phyloP scores from a whole-genome alignment of 2,888 invertebrate species.

The Anorthoa munda region DNA sequence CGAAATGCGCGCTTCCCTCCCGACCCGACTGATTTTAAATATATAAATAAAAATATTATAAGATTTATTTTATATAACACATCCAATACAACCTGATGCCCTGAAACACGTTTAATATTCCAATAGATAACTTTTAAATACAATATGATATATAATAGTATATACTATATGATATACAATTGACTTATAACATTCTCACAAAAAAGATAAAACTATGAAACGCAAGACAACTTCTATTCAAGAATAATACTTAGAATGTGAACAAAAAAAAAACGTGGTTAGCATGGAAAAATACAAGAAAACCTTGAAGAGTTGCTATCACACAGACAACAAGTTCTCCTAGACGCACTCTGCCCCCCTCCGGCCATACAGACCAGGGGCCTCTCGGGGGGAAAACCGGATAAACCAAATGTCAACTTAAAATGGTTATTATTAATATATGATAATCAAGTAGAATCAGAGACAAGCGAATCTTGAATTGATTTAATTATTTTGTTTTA shows the following conservation, averaged over 20 bases:
- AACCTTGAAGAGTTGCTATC: constrained; percentile 58
- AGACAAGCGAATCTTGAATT: constrained; percentile 61
- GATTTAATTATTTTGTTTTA: constrained; percentile 47
- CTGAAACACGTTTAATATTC: too few species aligned
- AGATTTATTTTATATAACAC: too few species aligned
- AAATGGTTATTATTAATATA: constrained; percentile 74
- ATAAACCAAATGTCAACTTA: constrained; percentile 70
- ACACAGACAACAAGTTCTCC: constrained; percentile 58
- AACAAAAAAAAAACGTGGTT: constrained; percentile 43
- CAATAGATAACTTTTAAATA: too few species aligned
- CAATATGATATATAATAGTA: too few species aligned
- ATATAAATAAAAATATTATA: too few species aligned
- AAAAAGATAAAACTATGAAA: background rate
- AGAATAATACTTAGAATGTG: constrained; percentile 50
- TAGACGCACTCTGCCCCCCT: constrained; percentile 50
- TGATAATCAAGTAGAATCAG: constrained; percentile 76
- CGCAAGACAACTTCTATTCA: constrained; percentile 36
- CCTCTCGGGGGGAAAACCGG: constrained; percentile 52
- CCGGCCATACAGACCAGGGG: constrained; percentile 28
- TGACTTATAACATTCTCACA: background rate
- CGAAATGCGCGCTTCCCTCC: too few species aligned
- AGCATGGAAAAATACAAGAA: constrained; percentile 58
- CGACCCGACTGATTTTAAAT: too few species aligned
- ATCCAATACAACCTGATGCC: too few species aligned
- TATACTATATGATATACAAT: too few species aligned